Base-by-base conservation (phyloP, 2,888 invertebrate species). In the Gastrophysa polygoni region DNA sequence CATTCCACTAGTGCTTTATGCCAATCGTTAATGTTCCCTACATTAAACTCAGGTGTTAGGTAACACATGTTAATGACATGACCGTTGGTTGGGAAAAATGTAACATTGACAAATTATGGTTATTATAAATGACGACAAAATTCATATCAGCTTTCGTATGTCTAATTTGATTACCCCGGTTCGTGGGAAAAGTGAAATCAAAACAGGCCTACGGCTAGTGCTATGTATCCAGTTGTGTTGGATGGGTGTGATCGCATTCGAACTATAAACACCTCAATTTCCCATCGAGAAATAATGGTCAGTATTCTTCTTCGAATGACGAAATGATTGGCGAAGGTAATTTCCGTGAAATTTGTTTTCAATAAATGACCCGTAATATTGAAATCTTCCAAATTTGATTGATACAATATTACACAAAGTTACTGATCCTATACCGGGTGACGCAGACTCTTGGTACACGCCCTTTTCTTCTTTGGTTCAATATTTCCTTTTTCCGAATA, bases 31-130 rank as follows among this genome's bases (percentile, higher is more conserved):
- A 10, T 38, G 14, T 38, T 38, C 4, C 38, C 24, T 5, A 24
- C 24, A 24, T 24, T 24, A 24, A 24, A 7, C 3, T 24, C 3
- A 24, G n/a, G n/a, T 24, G 24, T 24, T 24, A 7, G 24, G 38
- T 38, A 38, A 38, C 4, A 38, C 38, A 3, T 38, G 38, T 6
- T 38, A 38, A 38, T 38, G 14, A 38, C 38, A 38, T 14, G 38
- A 38, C 38, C 14, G 14, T 14, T 38, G 14, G n/a, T n/a, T n/a
- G n/a, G n/a, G 4, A 38, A 38, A 38, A 38, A 38, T 38, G 38
- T 38, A 38, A n/a, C 38, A 38, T 38, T 38, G 38, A 38, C 38
- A 38, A 38, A 38, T 38, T 38, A 38, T 38, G 38, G 38, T 38
- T 11, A 38, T 38, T 38, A 38, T 38, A 2, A 38, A 38, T 14